A percentile compares a stretch with the other conserved stretches of the same genome.
phyloP scores from a whole-genome alignment of 1,140 invertebrate species.

The Atta colombica region DNA sequence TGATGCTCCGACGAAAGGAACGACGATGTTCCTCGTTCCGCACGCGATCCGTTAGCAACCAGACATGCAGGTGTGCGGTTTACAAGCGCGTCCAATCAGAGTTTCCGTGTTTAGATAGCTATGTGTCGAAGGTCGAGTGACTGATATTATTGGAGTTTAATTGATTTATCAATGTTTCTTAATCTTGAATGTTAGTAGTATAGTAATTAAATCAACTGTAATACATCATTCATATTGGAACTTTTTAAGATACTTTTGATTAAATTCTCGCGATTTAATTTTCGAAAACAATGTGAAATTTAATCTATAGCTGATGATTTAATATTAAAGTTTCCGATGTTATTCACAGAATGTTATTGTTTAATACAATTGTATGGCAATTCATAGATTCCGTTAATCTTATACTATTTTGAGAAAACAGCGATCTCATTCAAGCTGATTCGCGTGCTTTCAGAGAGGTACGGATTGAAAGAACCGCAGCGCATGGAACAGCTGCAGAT shows the following conservation, averaged over 20 bases:
- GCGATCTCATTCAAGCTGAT: background rate
- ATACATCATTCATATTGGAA: background rate
- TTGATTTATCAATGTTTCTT: slow-evolving; percentile 34
- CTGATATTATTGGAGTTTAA: slow-evolving; percentile 44
- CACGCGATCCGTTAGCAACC: slow-evolving; percentile 67
- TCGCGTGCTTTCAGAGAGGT: slow-evolving; percentile 91
- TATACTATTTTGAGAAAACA: background rate
- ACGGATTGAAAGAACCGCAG: slow-evolving; percentile 96
- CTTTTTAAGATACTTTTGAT: background rate
- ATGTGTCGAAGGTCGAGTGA: slow-evolving; percentile 41
- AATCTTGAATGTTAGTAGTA: slow-evolving; percentile 11
- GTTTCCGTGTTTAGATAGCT: slow-evolving; percentile 23
- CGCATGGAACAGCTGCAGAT: slow-evolving; percentile 97
- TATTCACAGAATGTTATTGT: background rate
- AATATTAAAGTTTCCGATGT: background rate
- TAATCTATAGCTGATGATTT: background rate
- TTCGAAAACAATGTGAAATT: background rate
- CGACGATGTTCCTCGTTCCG: slow-evolving; percentile 43
- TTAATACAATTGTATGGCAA: background rate
- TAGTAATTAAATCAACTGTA: background rate
- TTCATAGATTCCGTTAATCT: background rate
- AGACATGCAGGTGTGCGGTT: slow-evolving; percentile 57
- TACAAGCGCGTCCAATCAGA: slow-evolving; percentile 58
- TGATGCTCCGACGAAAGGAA: slow-evolving; percentile 72
- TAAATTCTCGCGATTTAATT: background rate